These are phyloP conservation scores for Microhierax caerulescens DNA, from an alignment of 2,797 vertebrate species.

Conservation along the genomic window DNA sequence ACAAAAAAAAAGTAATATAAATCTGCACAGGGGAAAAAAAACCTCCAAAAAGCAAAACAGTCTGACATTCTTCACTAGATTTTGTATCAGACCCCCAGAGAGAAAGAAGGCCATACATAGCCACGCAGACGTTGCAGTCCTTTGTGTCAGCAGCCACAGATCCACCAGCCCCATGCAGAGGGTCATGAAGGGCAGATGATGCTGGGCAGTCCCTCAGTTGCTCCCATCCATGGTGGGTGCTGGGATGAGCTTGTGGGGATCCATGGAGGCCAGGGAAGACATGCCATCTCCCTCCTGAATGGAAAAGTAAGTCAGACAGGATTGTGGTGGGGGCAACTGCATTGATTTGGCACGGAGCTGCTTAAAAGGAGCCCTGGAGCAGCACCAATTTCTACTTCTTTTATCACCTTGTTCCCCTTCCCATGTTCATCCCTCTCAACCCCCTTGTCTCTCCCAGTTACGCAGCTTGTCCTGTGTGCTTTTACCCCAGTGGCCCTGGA, in stretches of 20 bases:
- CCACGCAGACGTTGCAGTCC: accelerated
- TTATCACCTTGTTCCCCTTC: not conserved
- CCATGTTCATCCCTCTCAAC: not conserved
- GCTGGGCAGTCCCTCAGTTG: not conserved
- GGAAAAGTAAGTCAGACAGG: not conserved
- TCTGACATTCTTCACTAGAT: not conserved
- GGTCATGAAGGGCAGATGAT: accelerated
- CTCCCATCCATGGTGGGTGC: accelerated
- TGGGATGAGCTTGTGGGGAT: not conserved
- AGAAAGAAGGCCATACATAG: not conserved
- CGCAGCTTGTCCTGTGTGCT: not conserved
- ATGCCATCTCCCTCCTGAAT: not conserved
- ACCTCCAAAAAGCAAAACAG: not conserved
- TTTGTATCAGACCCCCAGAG: not conserved
- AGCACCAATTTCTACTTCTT: not conserved
- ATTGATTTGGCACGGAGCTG: not conserved
- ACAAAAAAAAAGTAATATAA: not conserved
- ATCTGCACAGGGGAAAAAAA: not conserved
- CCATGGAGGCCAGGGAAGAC: accelerated
- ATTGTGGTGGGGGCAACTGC: not conserved
- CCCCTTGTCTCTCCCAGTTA: not conserved
- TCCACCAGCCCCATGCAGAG: accelerated
- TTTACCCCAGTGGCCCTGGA: not conserved
- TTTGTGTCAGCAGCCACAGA: not conserved
- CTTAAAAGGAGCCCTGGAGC: not conserved